These are phyloP conservation scores for Rhyacophila brunnea DNA, from an alignment of 1,140 invertebrate genomes.

Conservation along the genomic window DNA sequence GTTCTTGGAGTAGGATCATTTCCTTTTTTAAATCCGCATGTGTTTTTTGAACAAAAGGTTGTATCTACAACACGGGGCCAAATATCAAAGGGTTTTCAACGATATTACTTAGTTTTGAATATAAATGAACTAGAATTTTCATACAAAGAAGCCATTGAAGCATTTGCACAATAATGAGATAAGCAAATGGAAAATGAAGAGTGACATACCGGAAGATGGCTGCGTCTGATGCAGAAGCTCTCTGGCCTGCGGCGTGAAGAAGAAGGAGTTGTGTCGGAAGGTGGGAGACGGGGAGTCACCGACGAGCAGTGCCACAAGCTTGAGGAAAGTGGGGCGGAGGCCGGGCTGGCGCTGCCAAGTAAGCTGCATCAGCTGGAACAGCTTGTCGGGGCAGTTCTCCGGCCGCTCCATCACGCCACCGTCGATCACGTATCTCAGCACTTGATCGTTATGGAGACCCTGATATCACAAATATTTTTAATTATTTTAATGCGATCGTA, in stretches of 20 bases:
- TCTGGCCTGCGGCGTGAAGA: slow-evolving; percentile 67
- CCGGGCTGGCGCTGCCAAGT: slow-evolving; percentile 84
- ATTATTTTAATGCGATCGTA: too few relatives aligned
- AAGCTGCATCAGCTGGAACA: slow-evolving; percentile 84
- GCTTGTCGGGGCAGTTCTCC: slow-evolving; percentile 86
- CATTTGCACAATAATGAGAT: not conserved
- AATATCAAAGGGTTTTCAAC: too few relatives aligned
- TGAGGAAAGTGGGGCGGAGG: slow-evolving; percentile 79
- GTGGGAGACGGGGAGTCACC: slow-evolving; percentile 55
- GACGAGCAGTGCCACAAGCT: slow-evolving; percentile 68
- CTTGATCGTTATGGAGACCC: slow-evolving; percentile 76
- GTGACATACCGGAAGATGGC: slow-evolving; percentile 36
- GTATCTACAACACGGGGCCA: too few relatives aligned
- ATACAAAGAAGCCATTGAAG: not conserved
- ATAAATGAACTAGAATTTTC: too few relatives aligned
- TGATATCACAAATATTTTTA: slow-evolving; percentile 41
- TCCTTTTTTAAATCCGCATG: too few relatives aligned
- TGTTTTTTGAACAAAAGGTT: too few relatives aligned
- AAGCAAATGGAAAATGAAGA: not conserved
- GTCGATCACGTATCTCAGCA: slow-evolving; percentile 81
- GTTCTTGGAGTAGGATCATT: too few relatives aligned
- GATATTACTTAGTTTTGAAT: too few relatives aligned
- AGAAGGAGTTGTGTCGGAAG: slow-evolving; percentile 77
- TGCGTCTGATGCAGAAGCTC: slow-evolving; percentile 50
- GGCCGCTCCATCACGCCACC: slow-evolving; percentile 91